Percentiles rank a stretch among this genome's conserved stretches.
Evolutionary conservation across 2,888 invertebrate genomes (phyloP).

Genomic region (Caenorhabditis doughertyi): DNA sequence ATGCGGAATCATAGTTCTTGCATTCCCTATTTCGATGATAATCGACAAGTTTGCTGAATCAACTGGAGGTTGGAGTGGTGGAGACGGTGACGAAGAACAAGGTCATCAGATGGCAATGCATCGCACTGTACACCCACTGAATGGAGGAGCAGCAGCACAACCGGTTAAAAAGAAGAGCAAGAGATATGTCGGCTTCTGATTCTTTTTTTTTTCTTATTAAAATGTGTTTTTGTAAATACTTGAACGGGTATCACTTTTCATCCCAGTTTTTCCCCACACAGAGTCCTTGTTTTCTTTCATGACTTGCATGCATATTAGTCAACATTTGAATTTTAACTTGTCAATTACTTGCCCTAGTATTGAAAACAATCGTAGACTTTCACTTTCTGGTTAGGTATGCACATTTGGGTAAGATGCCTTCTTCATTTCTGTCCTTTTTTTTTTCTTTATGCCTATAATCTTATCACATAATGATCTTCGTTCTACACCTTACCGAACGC

Average conservation of each 20-base stretch:
- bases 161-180: constrained; percentile 61
- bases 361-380: not conserved
- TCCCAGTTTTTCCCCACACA: constrained; percentile 27
- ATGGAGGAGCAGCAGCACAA: constrained; percentile 25
- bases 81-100: constrained; percentile 62
- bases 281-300: constrained; percentile 19
- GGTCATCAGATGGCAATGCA: constrained; percentile 13
- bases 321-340: not conserved
- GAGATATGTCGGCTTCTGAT: constrained; percentile 66
- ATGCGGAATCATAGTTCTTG: constrained; percentile 81
- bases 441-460: constrained; percentile 2
- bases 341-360: constrained; percentile 5
- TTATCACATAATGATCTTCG: not conserved
- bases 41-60: constrained; percentile 82
- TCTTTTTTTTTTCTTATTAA: not conserved
- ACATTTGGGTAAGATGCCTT: constrained; percentile 30
- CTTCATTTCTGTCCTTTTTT: not conserved
- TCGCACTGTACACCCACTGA: constrained; percentile 31
- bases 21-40: constrained; percentile 82
- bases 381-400: constrained; percentile 39
- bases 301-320: not conserved
- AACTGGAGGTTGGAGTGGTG: constrained; percentile 75
- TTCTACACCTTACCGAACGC: no score
- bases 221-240: not conserved
- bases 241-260: constrained; percentile 10